Evolutionary conservation across 1,140 invertebrate species (phyloP).

Genomic region (Formica selysi): DNA sequence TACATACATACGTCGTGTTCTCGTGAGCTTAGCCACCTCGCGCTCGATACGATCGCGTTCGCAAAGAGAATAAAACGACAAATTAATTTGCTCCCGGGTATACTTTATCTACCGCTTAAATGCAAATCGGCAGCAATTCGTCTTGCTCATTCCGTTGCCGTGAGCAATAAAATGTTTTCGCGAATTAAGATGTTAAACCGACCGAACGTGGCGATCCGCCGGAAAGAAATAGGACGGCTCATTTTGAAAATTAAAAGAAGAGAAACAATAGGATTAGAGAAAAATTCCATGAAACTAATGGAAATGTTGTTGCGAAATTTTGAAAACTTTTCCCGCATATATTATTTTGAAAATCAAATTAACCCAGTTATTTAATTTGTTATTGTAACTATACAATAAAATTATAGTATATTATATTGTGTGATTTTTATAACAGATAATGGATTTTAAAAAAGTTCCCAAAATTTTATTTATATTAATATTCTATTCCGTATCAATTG

Average conservation of each 20-base stretch:
- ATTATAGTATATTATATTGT: background rate
- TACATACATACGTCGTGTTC: background rate
- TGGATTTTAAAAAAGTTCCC: too few species aligned
- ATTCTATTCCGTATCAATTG: background rate
- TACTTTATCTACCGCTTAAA: constrained; percentile 71
- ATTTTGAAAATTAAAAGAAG: background rate
- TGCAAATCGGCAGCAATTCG: constrained; percentile 74
- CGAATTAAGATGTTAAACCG: constrained; percentile 71
- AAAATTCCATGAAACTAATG: background rate
- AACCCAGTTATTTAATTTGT: background rate
- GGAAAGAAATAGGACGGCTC: constrained; percentile 2
- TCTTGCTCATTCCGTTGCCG: constrained; percentile 71
- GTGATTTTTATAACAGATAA: background rate
- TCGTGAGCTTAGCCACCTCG: constrained; percentile 21
- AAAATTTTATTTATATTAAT: background rate
- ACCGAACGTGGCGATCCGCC: constrained; percentile 1
- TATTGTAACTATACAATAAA: background rate
- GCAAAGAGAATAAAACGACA: constrained; percentile 63
- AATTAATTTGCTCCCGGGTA: constrained; percentile 71
- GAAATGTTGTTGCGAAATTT: background rate
- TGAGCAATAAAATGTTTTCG: constrained; percentile 67
- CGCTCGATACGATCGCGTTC: constrained; percentile 27
- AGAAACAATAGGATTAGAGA: background rate
- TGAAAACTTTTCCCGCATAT: background rate
- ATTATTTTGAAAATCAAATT: background rate